Percentiles rank a stretch among this genome's conserved stretches.
phyloP scores from a whole-genome alignment of 2,113 vertebrate species.

The Campylomormyrus tamandua region DNA sequence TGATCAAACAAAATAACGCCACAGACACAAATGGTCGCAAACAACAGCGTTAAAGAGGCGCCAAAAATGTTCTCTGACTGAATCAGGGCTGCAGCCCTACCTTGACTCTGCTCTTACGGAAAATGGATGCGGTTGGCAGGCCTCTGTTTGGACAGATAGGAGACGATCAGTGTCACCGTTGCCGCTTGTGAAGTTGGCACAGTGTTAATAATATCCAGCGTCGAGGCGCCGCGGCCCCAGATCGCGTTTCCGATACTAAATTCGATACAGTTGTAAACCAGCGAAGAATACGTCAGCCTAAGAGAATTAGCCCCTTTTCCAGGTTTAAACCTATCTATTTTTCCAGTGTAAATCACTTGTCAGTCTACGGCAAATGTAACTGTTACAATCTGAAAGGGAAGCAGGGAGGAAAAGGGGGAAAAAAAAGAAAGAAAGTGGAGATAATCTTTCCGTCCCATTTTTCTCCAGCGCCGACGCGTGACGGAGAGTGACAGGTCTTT shows the following conservation, averaged over 20 bases:
- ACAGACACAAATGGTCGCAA: neutral
- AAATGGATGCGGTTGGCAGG: conserved; percentile 33
- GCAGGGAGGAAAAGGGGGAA: conserved; percentile 54
- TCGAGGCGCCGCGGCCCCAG: conserved; percentile 72
- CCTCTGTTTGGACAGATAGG: conserved; percentile 55
- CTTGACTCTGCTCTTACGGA: conserved; percentile 16
- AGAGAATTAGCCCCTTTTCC: conserved; percentile 71
- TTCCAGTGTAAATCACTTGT: conserved; percentile 96
- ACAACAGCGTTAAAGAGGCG: neutral
- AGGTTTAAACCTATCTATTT: conserved; percentile 76
- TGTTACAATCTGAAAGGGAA: conserved; percentile 78
- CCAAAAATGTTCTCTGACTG: neutral
- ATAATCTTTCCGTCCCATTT: conserved; percentile 94
- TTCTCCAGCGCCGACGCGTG: conserved; percentile 71
- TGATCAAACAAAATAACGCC: neutral
- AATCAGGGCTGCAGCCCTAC: neutral
- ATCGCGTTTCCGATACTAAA: conserved; percentile 79
- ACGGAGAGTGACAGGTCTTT: conserved; percentile 95
- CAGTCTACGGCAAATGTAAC: conserved; percentile 81
- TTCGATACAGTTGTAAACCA: conserved; percentile 84
- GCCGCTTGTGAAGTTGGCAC: conserved; percentile 67
- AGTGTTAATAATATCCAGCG: conserved; percentile 63
- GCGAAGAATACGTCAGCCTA: conserved; percentile 70
- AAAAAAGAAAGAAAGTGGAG: conserved; percentile 80
- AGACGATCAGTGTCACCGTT: conserved; percentile 81